Percentiles rank a stretch among this genome's conserved stretches.
Evolutionary conservation across 2,113 vertebrate species (phyloP).

Genomic region (Pithys albifrons): DNA sequence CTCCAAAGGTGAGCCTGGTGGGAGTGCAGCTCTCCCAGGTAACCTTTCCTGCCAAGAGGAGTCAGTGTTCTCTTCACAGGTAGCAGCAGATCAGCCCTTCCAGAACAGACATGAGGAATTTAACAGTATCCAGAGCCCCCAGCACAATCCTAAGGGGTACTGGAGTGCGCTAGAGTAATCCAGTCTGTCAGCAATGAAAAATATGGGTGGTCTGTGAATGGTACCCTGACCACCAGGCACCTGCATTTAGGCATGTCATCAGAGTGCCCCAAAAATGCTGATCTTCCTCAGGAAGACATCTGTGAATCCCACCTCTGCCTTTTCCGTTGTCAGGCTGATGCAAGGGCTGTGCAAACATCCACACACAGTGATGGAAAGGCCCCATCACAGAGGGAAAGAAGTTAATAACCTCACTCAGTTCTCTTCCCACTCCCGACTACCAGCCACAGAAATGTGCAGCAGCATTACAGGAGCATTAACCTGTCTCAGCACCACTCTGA

Average conservation of each 20-base stretch:
- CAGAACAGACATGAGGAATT: rapidly evolving
- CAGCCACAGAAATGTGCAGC: background rate
- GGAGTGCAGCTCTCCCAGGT: background rate
- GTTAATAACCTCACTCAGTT: background rate
- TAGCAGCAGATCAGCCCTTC: background rate
- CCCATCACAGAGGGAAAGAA: rapidly evolving
- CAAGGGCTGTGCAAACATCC: background rate
- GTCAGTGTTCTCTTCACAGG: background rate
- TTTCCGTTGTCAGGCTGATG: background rate
- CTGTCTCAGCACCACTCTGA: background rate
- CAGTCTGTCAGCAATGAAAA: background rate
- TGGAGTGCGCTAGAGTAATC: background rate
- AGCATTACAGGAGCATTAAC: background rate
- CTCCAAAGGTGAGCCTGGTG: background rate
- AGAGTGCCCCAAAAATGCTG: background rate
- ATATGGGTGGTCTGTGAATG: rapidly evolving
- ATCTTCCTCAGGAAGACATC: background rate
- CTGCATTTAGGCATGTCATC: background rate
- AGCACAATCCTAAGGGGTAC: rapidly evolving
- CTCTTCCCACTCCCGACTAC: background rate
- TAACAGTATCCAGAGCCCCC: background rate
- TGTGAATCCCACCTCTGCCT: background rate
- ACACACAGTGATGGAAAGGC: rapidly evolving
- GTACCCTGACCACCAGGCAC: background rate
- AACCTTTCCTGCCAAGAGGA: background rate